Evolutionary conservation across 2,888 invertebrate genomes (phyloP).

Genomic region (Loripinus fragilis): DNA sequence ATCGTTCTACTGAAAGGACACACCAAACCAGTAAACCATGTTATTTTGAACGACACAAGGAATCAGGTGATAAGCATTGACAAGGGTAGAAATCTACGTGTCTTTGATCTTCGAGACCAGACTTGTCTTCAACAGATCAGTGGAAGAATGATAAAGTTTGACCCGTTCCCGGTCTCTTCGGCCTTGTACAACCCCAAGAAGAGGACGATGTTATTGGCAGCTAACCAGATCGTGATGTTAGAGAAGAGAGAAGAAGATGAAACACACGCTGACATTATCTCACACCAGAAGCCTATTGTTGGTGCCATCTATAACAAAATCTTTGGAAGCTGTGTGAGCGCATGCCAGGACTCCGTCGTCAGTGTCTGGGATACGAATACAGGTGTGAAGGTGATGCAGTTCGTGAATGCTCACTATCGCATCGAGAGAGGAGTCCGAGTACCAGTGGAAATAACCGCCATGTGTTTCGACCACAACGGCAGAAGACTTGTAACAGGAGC

Average conservation of each 20-base stretch:
- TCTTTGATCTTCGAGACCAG: constrained; percentile 89
- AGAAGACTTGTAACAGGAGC: constrained; percentile 91
- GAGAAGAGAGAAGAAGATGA: constrained; percentile 70
- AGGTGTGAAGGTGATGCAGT: constrained; percentile 84
- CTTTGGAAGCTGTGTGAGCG: constrained; percentile 88
- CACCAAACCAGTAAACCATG: constrained; percentile 85
- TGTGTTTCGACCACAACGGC: constrained; percentile 89
- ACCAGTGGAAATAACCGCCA: constrained; percentile 90
- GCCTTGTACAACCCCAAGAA: constrained; percentile 65
- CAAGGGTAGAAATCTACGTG: constrained; percentile 89
- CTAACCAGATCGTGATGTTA: constrained; percentile 68
- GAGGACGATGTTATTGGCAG: constrained; percentile 68
- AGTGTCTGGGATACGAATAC: constrained; percentile 92
- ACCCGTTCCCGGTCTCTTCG: constrained; percentile 63
- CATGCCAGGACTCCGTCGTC: constrained; percentile 91
- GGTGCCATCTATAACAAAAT: constrained; percentile 89
- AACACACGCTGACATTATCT: constrained; percentile 81
- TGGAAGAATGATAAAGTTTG: constrained; percentile 67
- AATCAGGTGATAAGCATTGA: constrained; percentile 89
- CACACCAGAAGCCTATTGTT: constrained; percentile 89
- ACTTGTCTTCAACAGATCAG: constrained; percentile 87
- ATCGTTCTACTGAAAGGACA: constrained; percentile 86
- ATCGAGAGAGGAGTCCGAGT: constrained; percentile 88
- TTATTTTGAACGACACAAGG: constrained; percentile 88
- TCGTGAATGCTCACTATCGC: constrained; percentile 86